Evolutionary conservation across 2,888 invertebrate species (phyloP).

Genomic region (Neoitamus cyanurus): DNA sequence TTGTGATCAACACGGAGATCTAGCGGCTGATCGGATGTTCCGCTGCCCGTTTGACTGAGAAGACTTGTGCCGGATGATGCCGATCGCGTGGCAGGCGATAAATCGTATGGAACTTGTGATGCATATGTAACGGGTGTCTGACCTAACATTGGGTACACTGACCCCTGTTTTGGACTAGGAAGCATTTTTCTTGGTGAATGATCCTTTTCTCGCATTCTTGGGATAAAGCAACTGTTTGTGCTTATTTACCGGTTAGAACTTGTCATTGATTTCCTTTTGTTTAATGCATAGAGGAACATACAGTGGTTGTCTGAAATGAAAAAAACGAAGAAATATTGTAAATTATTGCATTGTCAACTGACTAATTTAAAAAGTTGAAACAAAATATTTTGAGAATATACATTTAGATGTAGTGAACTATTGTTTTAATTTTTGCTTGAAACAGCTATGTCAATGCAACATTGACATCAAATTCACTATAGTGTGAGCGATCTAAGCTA

Average conservation of each 20-base stretch:
- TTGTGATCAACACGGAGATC: slow-evolving; percentile 90
- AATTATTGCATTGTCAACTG: too few relatives aligned
- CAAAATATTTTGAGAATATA: too few relatives aligned
- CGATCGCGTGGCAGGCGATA: slow-evolving; percentile 65
- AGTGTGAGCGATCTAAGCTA: too few relatives aligned
- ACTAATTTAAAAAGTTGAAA: too few relatives aligned
- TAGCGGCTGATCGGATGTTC: slow-evolving; percentile 78
- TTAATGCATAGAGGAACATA: not conserved
- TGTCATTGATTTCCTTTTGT: not conserved
- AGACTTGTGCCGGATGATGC: slow-evolving; percentile 66
- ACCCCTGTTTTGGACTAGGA: slow-evolving; percentile 79
- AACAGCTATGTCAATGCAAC: too few relatives aligned
- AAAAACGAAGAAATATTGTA: not conserved
- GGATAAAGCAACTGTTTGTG: slow-evolving; percentile 8
- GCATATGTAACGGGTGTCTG: slow-evolving; percentile 68
- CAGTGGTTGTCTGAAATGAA: not conserved
- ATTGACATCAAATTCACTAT: too few relatives aligned
- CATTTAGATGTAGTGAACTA: too few relatives aligned
- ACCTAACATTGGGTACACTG: slow-evolving; percentile 76
- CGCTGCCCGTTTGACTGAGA: slow-evolving; percentile 63
- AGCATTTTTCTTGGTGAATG: slow-evolving; percentile 90
- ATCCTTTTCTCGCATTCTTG: slow-evolving; percentile 86
- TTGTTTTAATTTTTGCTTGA: too few relatives aligned
- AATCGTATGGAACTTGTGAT: slow-evolving; percentile 76
- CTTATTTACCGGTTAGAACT: not conserved